Conservation (phyloP, 1,140 invertebrate species). For the Lysiphlebus fabarum region DNA sequence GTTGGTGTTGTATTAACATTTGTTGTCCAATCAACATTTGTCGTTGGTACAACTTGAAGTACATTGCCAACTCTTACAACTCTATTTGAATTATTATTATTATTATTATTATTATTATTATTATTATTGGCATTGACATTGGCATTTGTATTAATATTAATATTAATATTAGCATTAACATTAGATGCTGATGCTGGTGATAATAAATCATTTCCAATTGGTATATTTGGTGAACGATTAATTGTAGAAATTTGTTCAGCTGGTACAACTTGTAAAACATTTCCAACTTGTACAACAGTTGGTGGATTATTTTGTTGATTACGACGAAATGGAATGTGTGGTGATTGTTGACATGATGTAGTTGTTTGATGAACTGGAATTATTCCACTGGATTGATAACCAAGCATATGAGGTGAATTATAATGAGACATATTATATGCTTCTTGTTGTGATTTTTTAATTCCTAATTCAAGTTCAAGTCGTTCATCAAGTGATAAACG, state of each 20-base stretch:
- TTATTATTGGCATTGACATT: no score
- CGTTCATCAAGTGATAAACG: slow-evolving; percentile 53
- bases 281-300: slow-evolving; percentile 55
- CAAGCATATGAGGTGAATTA: slow-evolving; percentile 22
- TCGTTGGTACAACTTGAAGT: slow-evolving; percentile 56
- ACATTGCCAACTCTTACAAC: slow-evolving; percentile 57
- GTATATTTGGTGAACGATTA: slow-evolving; percentile 15
- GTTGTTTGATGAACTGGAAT: slow-evolving; percentile 31
- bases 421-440: neutral
- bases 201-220: slow-evolving; percentile 14
- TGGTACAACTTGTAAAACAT: slow-evolving; percentile 57
- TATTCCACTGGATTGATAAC: slow-evolving; percentile 24
- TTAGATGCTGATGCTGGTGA: slow-evolving; percentile 12
- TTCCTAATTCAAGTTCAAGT: slow-evolving; percentile 50
- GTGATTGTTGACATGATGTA: neutral
- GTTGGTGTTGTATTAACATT: slow-evolving; percentile 16
- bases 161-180: no score
- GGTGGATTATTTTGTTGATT: slow-evolving; percentile 36
- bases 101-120: neutral
- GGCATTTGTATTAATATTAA: no score
- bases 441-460: slow-evolving; percentile 45
- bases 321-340: neutral
- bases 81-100: slow-evolving; percentile 34
- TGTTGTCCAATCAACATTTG: slow-evolving; percentile 41
- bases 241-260: neutral